A percentile compares a stretch with the other conserved stretches of the same genome.
Evolutionary conservation across 2,797 vertebrate genomes (phyloP).

Genomic region (Micrastur ruficollis): DNA sequence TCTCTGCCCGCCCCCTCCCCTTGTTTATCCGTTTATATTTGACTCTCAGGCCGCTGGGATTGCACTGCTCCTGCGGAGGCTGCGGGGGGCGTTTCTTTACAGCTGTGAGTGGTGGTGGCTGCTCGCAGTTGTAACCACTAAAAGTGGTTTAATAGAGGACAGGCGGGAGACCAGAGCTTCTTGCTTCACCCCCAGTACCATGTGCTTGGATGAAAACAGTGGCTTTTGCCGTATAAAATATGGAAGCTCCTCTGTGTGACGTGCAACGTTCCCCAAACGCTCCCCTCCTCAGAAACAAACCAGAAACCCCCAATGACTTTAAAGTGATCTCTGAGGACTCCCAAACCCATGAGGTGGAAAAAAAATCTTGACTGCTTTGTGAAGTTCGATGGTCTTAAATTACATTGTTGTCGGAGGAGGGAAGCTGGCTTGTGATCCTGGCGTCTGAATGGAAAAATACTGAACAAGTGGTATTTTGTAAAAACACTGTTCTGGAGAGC

Average conservation of each 20-base stretch:
- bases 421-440: not conserved
- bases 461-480: not conserved
- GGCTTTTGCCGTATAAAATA: not conserved
- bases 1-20: fast-evolving
- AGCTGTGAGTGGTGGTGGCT: not conserved
- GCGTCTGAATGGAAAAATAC: not conserved
- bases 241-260: not conserved
- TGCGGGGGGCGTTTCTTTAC: not conserved
- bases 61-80: not conserved
- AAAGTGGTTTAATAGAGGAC: not conserved
- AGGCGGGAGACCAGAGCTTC: not conserved
- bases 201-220: not conserved
- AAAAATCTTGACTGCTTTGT: not conserved
- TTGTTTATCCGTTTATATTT: not conserved
- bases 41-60: not conserved
- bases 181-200: not conserved
- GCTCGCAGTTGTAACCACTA: not conserved
- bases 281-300: not conserved
- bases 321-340: not conserved
- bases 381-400: not conserved
- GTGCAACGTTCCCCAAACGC: not conserved
- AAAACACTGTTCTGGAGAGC: not conserved
- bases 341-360: not conserved
- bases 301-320: not conserved
- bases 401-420: not conserved